These are phyloP conservation scores for Tenthredo distinguenda DNA, from an alignment of 2,888 invertebrate genomes.

Conservation along the genomic window DNA sequence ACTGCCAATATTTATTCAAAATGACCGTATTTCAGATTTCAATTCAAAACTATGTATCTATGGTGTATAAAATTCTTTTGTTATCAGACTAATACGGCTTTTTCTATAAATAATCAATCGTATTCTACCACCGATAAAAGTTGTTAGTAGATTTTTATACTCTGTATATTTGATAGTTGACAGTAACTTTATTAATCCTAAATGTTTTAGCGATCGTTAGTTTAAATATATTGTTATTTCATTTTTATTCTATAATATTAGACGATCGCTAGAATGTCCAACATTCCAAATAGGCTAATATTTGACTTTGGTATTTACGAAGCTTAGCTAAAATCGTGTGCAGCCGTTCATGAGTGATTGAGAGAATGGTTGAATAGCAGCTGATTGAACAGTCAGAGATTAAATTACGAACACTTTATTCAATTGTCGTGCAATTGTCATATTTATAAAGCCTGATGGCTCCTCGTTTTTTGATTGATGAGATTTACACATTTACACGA, in stretches of 20 bases:
- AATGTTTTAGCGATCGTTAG: not conserved
- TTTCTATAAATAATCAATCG: constrained; percentile 2
- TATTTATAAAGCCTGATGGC: not conserved
- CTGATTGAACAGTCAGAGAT: not conserved
- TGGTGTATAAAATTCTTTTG: not conserved
- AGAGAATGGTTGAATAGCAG: not conserved
- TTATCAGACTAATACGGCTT: not conserved
- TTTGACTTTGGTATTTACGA: not conserved
- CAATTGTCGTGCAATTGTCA: not conserved
- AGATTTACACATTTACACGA: not conserved
- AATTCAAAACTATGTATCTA: not conserved
- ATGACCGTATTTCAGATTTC: not conserved
- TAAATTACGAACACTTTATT: not conserved
- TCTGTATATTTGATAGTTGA: constrained; percentile 10
- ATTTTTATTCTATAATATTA: not conserved
- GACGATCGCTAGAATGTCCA: not conserved
- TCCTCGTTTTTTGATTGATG: not conserved
- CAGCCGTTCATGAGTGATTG: not conserved
- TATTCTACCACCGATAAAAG: not conserved
- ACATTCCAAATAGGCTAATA: constrained; percentile 8
- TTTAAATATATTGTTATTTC: not conserved
- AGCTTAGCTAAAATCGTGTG: not conserved
- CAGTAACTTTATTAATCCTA: constrained; percentile 1
- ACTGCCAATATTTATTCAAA: not conserved
- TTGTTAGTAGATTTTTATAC: constrained; percentile 45